These are phyloP conservation scores for Microctonus brassicae DNA, from an alignment of 2,888 invertebrate genomes.

Conservation along the genomic window DNA sequence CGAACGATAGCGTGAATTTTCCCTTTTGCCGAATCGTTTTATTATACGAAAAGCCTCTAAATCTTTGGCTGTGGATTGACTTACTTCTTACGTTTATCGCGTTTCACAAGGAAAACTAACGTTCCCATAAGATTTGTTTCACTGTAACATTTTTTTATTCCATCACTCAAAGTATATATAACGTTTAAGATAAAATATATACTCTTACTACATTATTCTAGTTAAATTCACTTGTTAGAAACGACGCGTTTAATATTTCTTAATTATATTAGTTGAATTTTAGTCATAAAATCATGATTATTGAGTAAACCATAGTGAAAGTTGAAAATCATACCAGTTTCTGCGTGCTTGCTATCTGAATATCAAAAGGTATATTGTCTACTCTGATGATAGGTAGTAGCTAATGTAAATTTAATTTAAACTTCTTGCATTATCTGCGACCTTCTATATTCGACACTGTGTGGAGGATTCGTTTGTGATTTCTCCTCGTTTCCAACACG, in stretches of 20 bases:
- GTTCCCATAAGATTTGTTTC: conserved; percentile 37
- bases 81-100: conserved; percentile 38
- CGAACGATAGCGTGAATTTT: conserved; percentile 46
- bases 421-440: conserved; percentile 49
- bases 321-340: conserved; percentile 39
- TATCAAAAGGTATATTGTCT: conserved; percentile 32
- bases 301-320: conserved; percentile 28
- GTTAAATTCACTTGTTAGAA: not conserved
- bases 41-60: conserved; percentile 52
- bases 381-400: conserved; percentile 38
- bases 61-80: conserved; percentile 48
- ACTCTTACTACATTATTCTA: conserved; percentile 8
- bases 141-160: conserved; percentile 6
- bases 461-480: conserved; percentile 26
- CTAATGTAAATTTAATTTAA: conserved; percentile 51
- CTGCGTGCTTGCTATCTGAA: conserved; percentile 33
- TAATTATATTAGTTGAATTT: not conserved
- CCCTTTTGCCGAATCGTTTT: conserved; percentile 48
- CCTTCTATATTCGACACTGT: conserved; percentile 2
- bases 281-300: not conserved
- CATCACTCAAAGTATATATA: conserved; percentile 16
- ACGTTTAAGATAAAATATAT: not conserved
- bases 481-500: conserved; percentile 27
- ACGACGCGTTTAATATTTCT: not conserved
- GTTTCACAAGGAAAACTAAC: conserved; percentile 37